phyloP scores from a whole-genome alignment of 2,888 invertebrate genomes.

The Electrophaes corylata region DNA sequence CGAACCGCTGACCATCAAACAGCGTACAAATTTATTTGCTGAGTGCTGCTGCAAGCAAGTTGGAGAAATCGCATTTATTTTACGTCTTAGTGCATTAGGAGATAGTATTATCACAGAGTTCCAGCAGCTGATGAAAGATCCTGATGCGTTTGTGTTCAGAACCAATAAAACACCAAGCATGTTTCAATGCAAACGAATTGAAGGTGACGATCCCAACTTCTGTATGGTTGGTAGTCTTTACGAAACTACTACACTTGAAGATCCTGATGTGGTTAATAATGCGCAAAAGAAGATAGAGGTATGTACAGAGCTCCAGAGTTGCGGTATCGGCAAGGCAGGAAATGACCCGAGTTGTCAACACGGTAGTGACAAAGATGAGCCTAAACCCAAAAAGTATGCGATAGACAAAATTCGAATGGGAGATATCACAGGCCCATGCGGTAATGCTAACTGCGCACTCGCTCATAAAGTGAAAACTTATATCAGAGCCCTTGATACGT shows the following conservation, averaged over 20 bases:
- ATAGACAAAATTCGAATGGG: constrained; percentile 76
- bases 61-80: constrained; percentile 74
- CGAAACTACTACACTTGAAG: constrained; percentile 74
- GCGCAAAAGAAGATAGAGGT: constrained; percentile 66
- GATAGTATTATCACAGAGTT: constrained; percentile 74
- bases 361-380: constrained; percentile 32
- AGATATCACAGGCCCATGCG: constrained; percentile 76
- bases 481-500: constrained; percentile 67
- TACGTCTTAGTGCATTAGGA: constrained; percentile 80
- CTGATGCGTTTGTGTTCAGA: constrained; percentile 72
- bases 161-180: constrained; percentile 75
- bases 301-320: constrained; percentile 72
- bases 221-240: constrained; percentile 73
- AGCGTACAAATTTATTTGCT: constrained; percentile 52
- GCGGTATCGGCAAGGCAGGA: constrained; percentile 50
- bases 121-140: constrained; percentile 70
- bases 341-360: constrained; percentile 51
- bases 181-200: constrained; percentile 70
- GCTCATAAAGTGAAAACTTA: constrained; percentile 75
- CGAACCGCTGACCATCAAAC: constrained; percentile 66
- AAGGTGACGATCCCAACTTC: constrained; percentile 75
- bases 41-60: constrained; percentile 68
- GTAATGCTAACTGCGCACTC: constrained; percentile 70
- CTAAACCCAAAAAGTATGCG: constrained; percentile 56
- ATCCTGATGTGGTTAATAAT: constrained; percentile 59